A percentile compares a stretch with the other conserved stretches of the same genome.
These are phyloP conservation scores for Tillus elongatus DNA, from an alignment of 2,888 invertebrate genomes.

Conservation along the genomic window DNA sequence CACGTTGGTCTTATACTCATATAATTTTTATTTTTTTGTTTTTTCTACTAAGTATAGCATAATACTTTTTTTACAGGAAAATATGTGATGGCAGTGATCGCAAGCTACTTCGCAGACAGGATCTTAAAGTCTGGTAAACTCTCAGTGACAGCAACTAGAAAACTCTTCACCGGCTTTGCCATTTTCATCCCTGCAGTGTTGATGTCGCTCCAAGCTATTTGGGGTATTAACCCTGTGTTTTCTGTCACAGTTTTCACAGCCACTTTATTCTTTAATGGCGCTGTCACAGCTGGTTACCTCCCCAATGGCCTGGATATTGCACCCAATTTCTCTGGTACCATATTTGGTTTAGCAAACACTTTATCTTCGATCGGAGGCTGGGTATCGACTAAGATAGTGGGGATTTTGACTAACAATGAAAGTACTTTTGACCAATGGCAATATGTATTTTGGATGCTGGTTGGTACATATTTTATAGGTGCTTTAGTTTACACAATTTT, in stretches of 20 bases:
- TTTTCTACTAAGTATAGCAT: no score
- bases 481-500: conserved; percentile 54
- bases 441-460: conserved; percentile 72
- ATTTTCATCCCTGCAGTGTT: conserved; percentile 56
- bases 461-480: conserved; percentile 59
- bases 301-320: conserved; percentile 82
- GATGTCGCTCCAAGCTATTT: conserved; percentile 65
- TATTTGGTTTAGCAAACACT: conserved; percentile 83
- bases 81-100: conserved; percentile 67
- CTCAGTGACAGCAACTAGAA: conserved; percentile 65
- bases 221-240: conserved; percentile 59
- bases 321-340: conserved; percentile 81
- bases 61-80: conserved; percentile 43
- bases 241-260: conserved; percentile 71
- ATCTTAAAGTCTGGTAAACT: conserved; percentile 57
- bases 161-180: conserved; percentile 58
- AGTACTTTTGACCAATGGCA: conserved; percentile 71
- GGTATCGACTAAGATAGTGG: conserved; percentile 74
- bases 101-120: conserved; percentile 66
- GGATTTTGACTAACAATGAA: conserved; percentile 61
- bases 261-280: conserved; percentile 75
- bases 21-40: conserved; percentile 1
- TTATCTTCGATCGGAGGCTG: conserved; percentile 76
- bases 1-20: neutral
- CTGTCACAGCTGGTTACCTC: conserved; percentile 76